These are phyloP conservation scores for Caenorhabditis sinica DNA, from an alignment of 2,888 invertebrate genomes.

Conservation along the genomic window DNA sequence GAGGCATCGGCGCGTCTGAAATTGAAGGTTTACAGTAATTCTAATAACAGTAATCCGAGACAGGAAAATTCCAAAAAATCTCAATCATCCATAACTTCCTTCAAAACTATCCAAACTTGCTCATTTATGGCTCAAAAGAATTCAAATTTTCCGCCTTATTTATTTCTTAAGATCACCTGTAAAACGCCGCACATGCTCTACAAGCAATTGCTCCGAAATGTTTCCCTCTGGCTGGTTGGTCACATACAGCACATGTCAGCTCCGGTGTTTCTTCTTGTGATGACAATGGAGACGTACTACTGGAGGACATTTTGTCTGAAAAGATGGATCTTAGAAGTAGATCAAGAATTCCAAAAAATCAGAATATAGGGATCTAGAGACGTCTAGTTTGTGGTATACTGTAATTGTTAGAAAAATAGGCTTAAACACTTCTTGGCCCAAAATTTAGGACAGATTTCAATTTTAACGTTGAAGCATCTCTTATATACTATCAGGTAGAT, in stretches of 20 bases:
- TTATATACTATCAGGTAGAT: too few species aligned
- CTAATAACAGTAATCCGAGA: too few species aligned
- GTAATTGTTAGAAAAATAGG: too few species aligned
- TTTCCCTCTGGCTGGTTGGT: conserved; percentile 20
- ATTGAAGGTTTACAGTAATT: not conserved
- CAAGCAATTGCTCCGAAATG: conserved; percentile 45
- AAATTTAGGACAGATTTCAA: too few species aligned
- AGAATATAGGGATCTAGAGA: too few species aligned
- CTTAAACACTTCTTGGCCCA: too few species aligned
- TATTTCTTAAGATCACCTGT: conserved; percentile 8
- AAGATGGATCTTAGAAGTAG: not conserved
- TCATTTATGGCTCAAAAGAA: not conserved
- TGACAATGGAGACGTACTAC: not conserved
- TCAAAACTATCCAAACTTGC: not conserved
- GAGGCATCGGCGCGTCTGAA: conserved; percentile 37
- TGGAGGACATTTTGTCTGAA: conserved; percentile 17
- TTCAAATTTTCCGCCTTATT: not conserved
- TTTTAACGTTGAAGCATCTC: too few species aligned
- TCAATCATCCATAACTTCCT: not conserved
- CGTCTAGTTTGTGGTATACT: too few species aligned
- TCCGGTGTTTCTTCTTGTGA: conserved; percentile 7
- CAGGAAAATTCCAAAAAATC: too few species aligned
- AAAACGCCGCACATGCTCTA: conserved; percentile 47
- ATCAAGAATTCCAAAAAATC: too few species aligned
- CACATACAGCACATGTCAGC: conserved; percentile 29